A percentile compares a stretch with the other conserved stretches of the same genome.
Evolutionary conservation across 2,113 vertebrate species (phyloP).

Genomic region (Tetrao urogallus): DNA sequence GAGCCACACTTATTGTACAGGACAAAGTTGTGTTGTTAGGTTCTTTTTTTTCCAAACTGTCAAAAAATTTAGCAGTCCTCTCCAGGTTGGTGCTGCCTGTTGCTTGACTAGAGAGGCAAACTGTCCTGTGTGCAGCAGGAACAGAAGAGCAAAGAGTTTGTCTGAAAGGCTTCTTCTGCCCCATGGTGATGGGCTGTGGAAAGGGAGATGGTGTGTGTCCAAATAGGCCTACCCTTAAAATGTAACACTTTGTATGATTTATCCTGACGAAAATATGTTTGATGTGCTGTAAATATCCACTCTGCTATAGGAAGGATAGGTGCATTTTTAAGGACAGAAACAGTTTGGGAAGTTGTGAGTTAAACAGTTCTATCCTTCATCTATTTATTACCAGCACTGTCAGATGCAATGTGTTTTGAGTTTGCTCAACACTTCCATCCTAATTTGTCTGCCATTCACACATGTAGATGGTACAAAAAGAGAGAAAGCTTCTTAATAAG

Average conservation of each 20-base stretch:
- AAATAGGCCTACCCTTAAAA: fast-evolving
- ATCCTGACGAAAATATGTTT: background rate
- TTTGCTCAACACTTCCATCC: slow-evolving; percentile 2
- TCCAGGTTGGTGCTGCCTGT: background rate
- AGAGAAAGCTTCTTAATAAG: slow-evolving; percentile 30
- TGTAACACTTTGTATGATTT: background rate
- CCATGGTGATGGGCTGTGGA: background rate
- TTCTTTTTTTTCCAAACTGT: background rate
- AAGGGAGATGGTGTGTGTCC: fast-evolving
- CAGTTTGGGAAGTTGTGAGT: background rate
- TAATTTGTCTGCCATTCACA: slow-evolving; percentile 26
- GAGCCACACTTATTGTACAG: background rate
- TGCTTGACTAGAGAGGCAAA: background rate
- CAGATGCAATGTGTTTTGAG: slow-evolving; percentile 21
- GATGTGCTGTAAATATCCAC: background rate
- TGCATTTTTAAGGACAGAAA: background rate
- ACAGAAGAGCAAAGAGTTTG: background rate
- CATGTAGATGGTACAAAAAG: background rate
- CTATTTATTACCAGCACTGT: background rate
- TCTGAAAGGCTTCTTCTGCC: background rate
- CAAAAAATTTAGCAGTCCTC: slow-evolving; percentile 8
- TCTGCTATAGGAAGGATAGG: background rate
- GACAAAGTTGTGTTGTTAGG: background rate
- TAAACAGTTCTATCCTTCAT: background rate
- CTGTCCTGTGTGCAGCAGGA: background rate